These are phyloP conservation scores for Nymphalis polychloros DNA, from an alignment of 2,888 invertebrate species.

Conservation along the genomic window DNA sequence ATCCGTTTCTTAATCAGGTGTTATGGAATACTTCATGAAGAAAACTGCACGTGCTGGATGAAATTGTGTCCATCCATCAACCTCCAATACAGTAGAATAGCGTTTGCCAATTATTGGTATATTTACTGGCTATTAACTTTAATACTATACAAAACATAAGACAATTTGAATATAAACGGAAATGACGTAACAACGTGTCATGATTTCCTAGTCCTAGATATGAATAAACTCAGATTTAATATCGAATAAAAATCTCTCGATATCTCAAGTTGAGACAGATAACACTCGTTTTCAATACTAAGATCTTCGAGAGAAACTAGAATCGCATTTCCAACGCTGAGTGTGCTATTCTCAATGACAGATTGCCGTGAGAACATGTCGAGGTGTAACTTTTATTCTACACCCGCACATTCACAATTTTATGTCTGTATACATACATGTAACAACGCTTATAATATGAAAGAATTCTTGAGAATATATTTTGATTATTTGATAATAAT, in stretches of 20 bases:
- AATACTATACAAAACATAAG: not conserved
- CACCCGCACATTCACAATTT: not conserved
- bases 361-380: constrained; percentile 9
- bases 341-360: constrained; percentile 12
- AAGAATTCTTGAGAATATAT: no score
- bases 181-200: no score
- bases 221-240: constrained; percentile 8
- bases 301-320: constrained; percentile 1
- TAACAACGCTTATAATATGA: no score
- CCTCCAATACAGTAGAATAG: no score
- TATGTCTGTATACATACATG: not conserved
- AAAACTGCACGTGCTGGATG: no score
- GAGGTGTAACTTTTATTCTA: constrained; percentile 1
- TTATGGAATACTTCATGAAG: no score
- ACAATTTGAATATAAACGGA: not conserved
- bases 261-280: constrained; percentile 2
- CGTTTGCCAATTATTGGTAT: no score
- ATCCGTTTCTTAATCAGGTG: no score
- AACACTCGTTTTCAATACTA: constrained; percentile 10
- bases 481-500: no score
- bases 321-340: constrained; percentile 9
- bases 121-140: no score
- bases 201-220: not conserved
- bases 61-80: no score
- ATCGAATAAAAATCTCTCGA: constrained; percentile 1